phyloP scores from a whole-genome alignment of 2,113 vertebrate species.

The Cyanocitta stelleri region DNA sequence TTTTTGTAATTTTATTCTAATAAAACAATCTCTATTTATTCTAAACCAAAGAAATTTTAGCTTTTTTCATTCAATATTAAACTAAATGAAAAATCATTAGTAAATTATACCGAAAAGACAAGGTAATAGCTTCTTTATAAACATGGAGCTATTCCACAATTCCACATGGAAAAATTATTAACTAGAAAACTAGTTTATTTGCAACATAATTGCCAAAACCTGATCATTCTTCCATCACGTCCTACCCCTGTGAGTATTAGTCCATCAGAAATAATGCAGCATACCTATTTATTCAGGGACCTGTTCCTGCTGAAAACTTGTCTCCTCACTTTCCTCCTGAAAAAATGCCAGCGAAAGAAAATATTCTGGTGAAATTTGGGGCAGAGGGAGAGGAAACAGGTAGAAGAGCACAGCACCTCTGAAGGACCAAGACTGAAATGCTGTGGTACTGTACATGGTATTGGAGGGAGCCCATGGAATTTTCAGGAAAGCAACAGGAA shows the following conservation, averaged over 20 bases:
- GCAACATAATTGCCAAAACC: not conserved
- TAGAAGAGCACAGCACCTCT: not conserved
- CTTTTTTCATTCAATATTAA: not conserved
- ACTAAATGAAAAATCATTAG: conserved; percentile 23
- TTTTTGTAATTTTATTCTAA: not conserved
- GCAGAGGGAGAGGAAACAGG: not conserved
- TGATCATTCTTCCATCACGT: not conserved
- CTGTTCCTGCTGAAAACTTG: not conserved
- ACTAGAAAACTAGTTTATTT: not conserved
- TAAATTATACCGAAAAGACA: not conserved
- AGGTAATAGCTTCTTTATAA: not conserved
- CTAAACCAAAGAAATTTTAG: not conserved
- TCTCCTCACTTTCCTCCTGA: not conserved
- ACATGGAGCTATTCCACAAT: not conserved
- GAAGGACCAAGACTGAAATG: not conserved
- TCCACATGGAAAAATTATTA: not conserved
- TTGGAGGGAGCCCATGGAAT: fast-evolving
- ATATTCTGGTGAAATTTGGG: not conserved
- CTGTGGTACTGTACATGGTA: fast-evolving
- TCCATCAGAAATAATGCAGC: not conserved
- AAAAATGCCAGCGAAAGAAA: not conserved
- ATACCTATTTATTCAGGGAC: not conserved
- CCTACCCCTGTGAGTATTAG: not conserved
- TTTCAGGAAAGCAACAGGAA: not conserved
- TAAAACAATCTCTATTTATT: not conserved